Base-by-base conservation (phyloP, 2,888 invertebrate species). In the Kuschelorhynchus macadamiae region DNA sequence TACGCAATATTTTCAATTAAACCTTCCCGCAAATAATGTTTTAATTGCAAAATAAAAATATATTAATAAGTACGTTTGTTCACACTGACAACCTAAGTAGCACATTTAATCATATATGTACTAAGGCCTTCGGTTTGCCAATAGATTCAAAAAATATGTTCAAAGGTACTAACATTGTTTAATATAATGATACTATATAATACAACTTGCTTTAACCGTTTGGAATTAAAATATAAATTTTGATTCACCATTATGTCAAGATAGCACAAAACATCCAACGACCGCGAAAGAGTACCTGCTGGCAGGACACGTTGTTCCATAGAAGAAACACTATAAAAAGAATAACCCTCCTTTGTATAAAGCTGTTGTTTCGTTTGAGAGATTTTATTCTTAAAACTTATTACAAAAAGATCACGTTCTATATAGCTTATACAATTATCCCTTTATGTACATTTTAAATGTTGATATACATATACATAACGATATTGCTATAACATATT, bases 301-400 rank as follows among this genome's bases (percentile, higher is more conserved):
- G 80, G 78, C 78, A 79, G 78, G 79, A 72, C 41, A 42, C 33
- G 50, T 39, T 50, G 64, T 69, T 69, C 52, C 46, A 59, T 46
- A 59, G 33, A 65, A 59, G 36, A 25, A 55, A 46, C 39, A 64
- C 63, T 78, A 77, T 71, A 72, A 72, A 74, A 72, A 71, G 25
- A 72, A 72, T 60, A 69, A 70, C 80, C 80, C 80, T 80, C 80
- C 80, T 79, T 76, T 80, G 82, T 82, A 81, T 67, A 82, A 81
- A 81, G 78, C 78, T 78, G 79, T 80, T 79, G 76, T 80, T 78
- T 77, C 72, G 75, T 75, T 81, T 80, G 78, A 68, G 74, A 81
- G 78, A 80, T 80, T 81, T 80, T 82, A 81, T 82, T 81, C 80
- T 81, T 79, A 78, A 76, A 80, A 76, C 30, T 46, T 44, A 52